Base-by-base conservation (phyloP, 2,797 vertebrate species). In the Coreius guichenoti region DNA sequence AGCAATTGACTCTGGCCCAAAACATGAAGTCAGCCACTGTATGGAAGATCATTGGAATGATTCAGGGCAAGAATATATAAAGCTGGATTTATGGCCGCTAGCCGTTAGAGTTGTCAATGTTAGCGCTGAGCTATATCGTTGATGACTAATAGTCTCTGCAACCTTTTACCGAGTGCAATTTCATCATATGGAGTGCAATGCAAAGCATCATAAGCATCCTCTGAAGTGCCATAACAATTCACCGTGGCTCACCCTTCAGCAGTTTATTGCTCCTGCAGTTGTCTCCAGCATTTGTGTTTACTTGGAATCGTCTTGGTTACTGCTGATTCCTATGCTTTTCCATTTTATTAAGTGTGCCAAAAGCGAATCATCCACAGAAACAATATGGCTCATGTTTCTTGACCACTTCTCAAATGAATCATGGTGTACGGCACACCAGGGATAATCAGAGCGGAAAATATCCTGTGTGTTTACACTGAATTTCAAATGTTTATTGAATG, bases 171-270 rank as follows among this genome's bases (percentile, higher is more conserved):
- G 89, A 91, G 89, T 87, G 80, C 87, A 90, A 80, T 80, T 91
- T 90, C 91, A 91, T 90, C 91, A 88, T 87, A 87, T 85, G 83
- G 87, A 83, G 79, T 88, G 87, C 89, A 89, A 83, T 81, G 74
- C 89, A 83, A 74, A 92, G 92, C 90, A 90, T 85, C 87, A 89
- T 84, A 75, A 80, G 87, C 90, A 61, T 89, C 89, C 93, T 93
- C 93, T 81, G 36, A 90, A 92, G 92, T 91, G 90, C 87, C 73
- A 68, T 92, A 90, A 92, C 83, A 89, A 90, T 91, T 92, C 87
- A 91, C 90, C 69, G 13, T 88, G 89, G 88, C 89, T 94, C 91
- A 89, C 92, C 91, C 86, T 87, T 90, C 87, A 88, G 39, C 77
- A 33, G 77, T 65, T 67, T 89, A 80, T 89, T 90, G 83, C 85